Conservation (phyloP, 2,113 vertebrate species). For the Pagrus major region DNA sequence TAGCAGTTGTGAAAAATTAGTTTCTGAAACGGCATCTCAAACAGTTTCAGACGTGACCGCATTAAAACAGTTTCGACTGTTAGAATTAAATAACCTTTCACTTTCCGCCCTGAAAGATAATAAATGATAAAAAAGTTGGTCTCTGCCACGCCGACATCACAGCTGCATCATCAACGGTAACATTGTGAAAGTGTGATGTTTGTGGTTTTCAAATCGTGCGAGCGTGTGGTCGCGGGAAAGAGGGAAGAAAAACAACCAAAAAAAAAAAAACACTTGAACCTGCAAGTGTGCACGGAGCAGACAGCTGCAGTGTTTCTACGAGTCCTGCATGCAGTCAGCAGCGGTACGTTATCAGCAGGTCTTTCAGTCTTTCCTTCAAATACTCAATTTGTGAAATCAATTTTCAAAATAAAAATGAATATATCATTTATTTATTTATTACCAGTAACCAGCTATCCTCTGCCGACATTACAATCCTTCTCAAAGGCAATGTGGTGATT, state of each 20-base stretch:
- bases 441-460: slow-evolving; percentile 60
- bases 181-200: slow-evolving; percentile 13
- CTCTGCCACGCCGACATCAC: slow-evolving; percentile 22
- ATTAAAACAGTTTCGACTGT: slow-evolving; percentile 14
- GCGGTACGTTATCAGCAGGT: slow-evolving; percentile 48
- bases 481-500: slow-evolving; percentile 98
- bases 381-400: slow-evolving; percentile 61
- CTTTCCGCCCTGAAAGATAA: slow-evolving; percentile 6
- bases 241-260: slow-evolving; percentile 24
- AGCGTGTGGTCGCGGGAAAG: not conserved
- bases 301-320: slow-evolving; percentile 54
- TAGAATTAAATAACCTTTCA: slow-evolving; percentile 30
- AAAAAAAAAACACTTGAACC: slow-evolving; percentile 72
- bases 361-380: slow-evolving; percentile 47
- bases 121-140: slow-evolving; percentile 22
- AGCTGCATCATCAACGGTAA: slow-evolving; percentile 28
- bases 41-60: slow-evolving; percentile 14
- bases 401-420: slow-evolving; percentile 66
- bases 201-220: slow-evolving; percentile 29
- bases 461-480: slow-evolving; percentile 78
- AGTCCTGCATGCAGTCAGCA: slow-evolving; percentile 67
- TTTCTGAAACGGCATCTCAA: slow-evolving; percentile 17
- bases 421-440: slow-evolving; percentile 52
- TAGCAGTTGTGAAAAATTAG: slow-evolving; percentile 16
- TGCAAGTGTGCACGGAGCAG: slow-evolving; percentile 75